Percentiles rank a stretch among this genome's conserved stretches.
Conservation (phyloP, 2,113 vertebrate species). For the Gavialis gangeticus region DNA sequence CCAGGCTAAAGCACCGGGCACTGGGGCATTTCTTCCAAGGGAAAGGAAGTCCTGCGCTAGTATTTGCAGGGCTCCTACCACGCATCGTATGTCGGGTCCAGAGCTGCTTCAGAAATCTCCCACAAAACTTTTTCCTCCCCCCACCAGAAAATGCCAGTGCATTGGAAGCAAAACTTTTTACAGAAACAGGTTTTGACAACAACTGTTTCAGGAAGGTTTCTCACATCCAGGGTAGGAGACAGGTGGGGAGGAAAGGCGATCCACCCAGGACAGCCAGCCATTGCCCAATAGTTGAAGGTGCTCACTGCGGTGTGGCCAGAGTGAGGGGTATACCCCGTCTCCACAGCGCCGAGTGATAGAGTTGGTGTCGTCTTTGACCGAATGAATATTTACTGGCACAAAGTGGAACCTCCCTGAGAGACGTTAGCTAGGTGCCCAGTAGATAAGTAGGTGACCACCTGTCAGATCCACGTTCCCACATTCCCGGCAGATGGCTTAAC, state of each 20-base stretch:
- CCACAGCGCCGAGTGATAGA: too few species aligned
- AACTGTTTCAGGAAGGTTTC: not conserved
- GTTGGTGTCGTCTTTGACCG: too few species aligned
- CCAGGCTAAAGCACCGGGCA: not conserved
- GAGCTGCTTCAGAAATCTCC: accelerated
- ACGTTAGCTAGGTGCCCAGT: too few species aligned
- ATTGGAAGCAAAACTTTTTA: not conserved
- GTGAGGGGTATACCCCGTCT: too few species aligned
- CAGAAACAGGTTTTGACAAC: not conserved
- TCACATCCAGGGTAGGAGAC: not conserved
- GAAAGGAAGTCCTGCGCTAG: accelerated
- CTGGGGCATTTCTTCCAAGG: not conserved
- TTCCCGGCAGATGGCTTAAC: not conserved
- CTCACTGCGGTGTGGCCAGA: not conserved
- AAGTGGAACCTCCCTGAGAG: too few species aligned
- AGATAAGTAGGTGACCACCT: too few species aligned
- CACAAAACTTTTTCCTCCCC: accelerated
- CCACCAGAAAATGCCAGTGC: accelerated
- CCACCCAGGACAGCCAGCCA: too few species aligned
- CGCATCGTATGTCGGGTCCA: accelerated
- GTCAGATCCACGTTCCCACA: not conserved
- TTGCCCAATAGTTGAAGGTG: too few species aligned
- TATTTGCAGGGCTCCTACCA: not conserved
- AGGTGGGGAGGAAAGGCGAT: too few species aligned
- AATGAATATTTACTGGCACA: too few species aligned